Conservation (phyloP, 1,140 invertebrate species). For the Ips typographus region DNA sequence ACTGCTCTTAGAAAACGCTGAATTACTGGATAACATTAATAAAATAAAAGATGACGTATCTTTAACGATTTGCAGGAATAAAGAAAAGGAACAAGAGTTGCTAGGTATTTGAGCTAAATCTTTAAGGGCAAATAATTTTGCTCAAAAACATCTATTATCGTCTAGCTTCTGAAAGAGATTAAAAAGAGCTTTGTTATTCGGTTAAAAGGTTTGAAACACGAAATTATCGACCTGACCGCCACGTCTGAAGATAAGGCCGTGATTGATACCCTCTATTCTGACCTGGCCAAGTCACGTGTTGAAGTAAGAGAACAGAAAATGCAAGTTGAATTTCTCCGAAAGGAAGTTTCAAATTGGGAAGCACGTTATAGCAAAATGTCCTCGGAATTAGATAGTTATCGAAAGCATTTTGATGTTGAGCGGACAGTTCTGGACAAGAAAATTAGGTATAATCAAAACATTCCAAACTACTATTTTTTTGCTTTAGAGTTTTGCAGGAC, state of each 20-base stretch:
- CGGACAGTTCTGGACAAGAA: constrained; percentile 26
- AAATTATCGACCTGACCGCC: constrained; percentile 65
- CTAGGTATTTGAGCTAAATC: constrained; percentile 13
- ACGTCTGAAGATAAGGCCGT: constrained; percentile 64
- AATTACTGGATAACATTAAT: constrained; percentile 43
- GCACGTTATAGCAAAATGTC: constrained; percentile 3
- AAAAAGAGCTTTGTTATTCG: neutral
- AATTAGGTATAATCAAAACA: constrained; percentile 29
- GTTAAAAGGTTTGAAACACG: constrained; percentile 58
- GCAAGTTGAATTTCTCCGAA: constrained; percentile 30
- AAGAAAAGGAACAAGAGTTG: constrained; percentile 57
- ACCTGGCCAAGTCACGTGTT: constrained; percentile 43
- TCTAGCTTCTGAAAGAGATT: too few relatives aligned
- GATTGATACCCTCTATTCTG: constrained; percentile 56
- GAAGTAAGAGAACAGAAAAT: constrained; percentile 40
- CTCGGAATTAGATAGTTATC: constrained; percentile 2
- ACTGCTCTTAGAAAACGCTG: constrained; percentile 45
- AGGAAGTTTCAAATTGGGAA: constrained; percentile 21
- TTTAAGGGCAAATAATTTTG: neutral
- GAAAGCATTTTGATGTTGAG: neutral
- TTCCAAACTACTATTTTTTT: neutral
- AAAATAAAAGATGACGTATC: neutral
- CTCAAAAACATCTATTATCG: too few relatives aligned
- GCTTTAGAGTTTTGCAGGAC: constrained; percentile 46
- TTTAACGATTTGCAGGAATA: constrained; percentile 29